Conservation (phyloP, 1,140 invertebrate species). For the Drosophila trapezifrons region DNA sequence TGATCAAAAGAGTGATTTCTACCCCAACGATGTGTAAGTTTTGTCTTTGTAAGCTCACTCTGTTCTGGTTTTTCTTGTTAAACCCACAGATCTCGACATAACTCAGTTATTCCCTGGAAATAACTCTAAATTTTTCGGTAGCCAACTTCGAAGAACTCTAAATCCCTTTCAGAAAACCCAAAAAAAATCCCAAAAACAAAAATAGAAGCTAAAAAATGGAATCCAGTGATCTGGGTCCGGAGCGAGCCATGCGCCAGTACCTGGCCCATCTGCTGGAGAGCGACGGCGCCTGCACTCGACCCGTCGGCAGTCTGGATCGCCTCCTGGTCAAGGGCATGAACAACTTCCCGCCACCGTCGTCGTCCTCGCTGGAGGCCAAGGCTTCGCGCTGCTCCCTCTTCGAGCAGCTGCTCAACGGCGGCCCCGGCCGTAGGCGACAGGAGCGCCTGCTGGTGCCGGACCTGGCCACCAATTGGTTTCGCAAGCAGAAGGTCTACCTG, state of each 20-base stretch:
- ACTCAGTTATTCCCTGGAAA: conserved; percentile 23
- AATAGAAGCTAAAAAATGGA: not conserved
- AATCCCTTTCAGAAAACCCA: not conserved
- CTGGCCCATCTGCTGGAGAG: conserved; percentile 14
- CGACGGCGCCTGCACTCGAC: not conserved
- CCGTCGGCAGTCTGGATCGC: conserved; percentile 13
- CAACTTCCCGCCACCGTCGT: conserved; percentile 37
- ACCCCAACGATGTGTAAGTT: not conserved
- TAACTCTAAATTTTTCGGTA: conserved; percentile 33
- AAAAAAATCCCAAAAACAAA: not conserved
- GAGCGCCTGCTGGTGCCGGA: conserved; percentile 69
- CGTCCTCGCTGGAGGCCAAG: not conserved
- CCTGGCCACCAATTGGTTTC: conserved; percentile 72
- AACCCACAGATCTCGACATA: conserved; percentile 15
- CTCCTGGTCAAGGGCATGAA: conserved; percentile 24
- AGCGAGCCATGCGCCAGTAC: conserved; percentile 8
- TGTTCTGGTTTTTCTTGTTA: not conserved
- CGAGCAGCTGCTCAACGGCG: conserved; percentile 40
- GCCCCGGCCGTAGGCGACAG: conserved; percentile 16
- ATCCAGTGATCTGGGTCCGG: conserved; percentile 1
- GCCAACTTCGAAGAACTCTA: conserved; percentile 5
- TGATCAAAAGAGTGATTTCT: too few relatives aligned
- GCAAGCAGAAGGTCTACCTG: conserved; percentile 61
- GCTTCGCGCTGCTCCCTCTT: conserved; percentile 15
- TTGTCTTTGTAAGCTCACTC: not conserved